Conservation (phyloP, 1,140 invertebrate genomes). For the Drosophila pseudoobscura region DNA sequence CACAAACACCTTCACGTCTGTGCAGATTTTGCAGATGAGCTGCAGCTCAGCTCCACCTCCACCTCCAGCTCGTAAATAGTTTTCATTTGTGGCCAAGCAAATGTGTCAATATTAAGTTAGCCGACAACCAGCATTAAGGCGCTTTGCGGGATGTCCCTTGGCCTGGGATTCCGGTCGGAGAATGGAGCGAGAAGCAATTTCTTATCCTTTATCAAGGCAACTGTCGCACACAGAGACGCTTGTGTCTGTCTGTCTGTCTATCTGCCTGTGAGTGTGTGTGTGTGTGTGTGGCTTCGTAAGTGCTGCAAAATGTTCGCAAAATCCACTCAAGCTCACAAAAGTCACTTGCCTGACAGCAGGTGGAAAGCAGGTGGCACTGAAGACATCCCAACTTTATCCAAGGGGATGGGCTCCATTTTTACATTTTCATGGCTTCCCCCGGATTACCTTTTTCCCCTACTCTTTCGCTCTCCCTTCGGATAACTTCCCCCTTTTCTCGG, state of each 20-base stretch:
- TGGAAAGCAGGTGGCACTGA: constrained; percentile 8
- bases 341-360: constrained; percentile 23
- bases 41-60: constrained; percentile 9
- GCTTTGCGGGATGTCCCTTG: constrained; percentile 54
- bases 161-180: constrained; percentile 13
- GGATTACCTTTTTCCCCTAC: constrained; percentile 49
- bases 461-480: constrained; percentile 7
- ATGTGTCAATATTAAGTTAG: constrained; percentile 77
- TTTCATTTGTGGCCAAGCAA: constrained; percentile 60
- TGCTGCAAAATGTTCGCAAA: constrained; percentile 68
- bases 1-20: neutral
- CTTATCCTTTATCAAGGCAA: constrained; percentile 65
- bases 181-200: constrained; percentile 43
- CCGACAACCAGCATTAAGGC: constrained; percentile 47
- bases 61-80: constrained; percentile 60
- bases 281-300: constrained; percentile 11
- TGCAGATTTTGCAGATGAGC: no score
- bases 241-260: neutral
- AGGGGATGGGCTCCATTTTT: constrained; percentile 34
- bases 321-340: constrained; percentile 61
- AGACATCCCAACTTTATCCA: constrained; percentile 33
- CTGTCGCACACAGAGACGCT: constrained; percentile 44
- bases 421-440: constrained; percentile 46
- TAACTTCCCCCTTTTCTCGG: no score
- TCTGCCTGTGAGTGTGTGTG: neutral